Percentiles rank a stretch among this genome's conserved stretches.
Evolutionary conservation across 2,113 vertebrate species (phyloP).

Genomic region (Chaenogobius annularis): DNA sequence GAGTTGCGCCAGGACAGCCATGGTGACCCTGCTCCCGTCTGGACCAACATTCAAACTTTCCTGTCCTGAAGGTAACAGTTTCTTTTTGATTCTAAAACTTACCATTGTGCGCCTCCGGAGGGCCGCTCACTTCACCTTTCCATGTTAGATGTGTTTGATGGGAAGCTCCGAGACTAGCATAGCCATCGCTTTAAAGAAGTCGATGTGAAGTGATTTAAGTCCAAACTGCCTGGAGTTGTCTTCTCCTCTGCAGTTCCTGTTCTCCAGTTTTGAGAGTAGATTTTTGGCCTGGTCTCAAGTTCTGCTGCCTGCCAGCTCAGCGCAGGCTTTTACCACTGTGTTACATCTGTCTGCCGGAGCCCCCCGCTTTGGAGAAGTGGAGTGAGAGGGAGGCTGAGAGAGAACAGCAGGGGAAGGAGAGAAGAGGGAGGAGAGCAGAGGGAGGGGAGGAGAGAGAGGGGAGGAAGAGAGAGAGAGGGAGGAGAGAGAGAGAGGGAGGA

Average conservation of each 20-base stretch:
- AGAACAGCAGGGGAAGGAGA: slow-evolving; percentile 17
- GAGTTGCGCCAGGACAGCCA: slow-evolving; percentile 35
- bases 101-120: slow-evolving; percentile 64
- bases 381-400: slow-evolving; percentile 21
- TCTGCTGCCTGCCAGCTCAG: slow-evolving; percentile 64
- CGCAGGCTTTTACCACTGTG: slow-evolving; percentile 50
- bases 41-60: slow-evolving; percentile 14
- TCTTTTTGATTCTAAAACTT: slow-evolving; percentile 12
- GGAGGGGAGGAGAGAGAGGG: no score
- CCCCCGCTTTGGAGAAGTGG: slow-evolving; percentile 41
- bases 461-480: background rate
- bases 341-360: slow-evolving; percentile 69
- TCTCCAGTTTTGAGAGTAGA: slow-evolving; percentile 51
- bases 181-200: slow-evolving; percentile 51
- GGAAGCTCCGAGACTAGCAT: slow-evolving; percentile 31
- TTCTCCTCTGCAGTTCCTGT: slow-evolving; percentile 8
- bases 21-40: slow-evolving; percentile 20
- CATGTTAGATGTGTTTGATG: slow-evolving; percentile 66
- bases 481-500: no score
- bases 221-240: slow-evolving; percentile 15
- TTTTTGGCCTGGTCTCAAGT: slow-evolving; percentile 50
- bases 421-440: slow-evolving; percentile 28
- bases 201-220: slow-evolving; percentile 1
- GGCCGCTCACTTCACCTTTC: slow-evolving; percentile 60
- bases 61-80: slow-evolving; percentile 13